Conservation (phyloP, 1,140 invertebrate genomes). For the Diachasmimorpha longicaudata region DNA sequence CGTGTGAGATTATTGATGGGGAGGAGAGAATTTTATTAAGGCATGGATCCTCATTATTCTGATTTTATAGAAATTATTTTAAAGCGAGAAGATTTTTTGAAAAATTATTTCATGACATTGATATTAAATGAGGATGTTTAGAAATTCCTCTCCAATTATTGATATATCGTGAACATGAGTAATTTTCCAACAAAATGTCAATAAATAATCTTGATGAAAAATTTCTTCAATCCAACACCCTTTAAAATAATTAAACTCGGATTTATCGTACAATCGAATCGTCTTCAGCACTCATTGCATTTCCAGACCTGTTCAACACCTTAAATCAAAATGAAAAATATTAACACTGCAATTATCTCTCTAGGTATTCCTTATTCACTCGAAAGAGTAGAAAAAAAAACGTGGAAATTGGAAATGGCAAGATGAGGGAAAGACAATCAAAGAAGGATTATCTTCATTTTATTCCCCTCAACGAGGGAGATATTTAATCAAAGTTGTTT, state of each 20-base stretch:
- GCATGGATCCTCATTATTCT: too few relatives aligned
- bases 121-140: too few relatives aligned
- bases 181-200: too few relatives aligned
- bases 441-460: conserved; percentile 42
- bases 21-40: background rate
- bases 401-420: background rate
- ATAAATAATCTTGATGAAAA: too few relatives aligned
- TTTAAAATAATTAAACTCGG: too few relatives aligned
- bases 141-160: too few relatives aligned
- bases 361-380: background rate
- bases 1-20: background rate
- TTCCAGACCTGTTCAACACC: background rate
- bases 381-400: background rate
- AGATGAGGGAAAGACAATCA: conserved; percentile 43
- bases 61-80: too few relatives aligned
- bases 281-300: background rate
- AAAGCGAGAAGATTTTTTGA: too few relatives aligned
- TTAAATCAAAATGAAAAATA: background rate
- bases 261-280: too few relatives aligned
- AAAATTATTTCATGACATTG: too few relatives aligned
- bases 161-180: too few relatives aligned
- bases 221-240: too few relatives aligned
- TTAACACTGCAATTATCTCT: background rate
- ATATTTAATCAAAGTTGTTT: conserved; percentile 61
- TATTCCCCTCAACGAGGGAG: conserved; percentile 37